phyloP scores from a whole-genome alignment of 2,113 vertebrate species.

The Aviceda subcristata region DNA sequence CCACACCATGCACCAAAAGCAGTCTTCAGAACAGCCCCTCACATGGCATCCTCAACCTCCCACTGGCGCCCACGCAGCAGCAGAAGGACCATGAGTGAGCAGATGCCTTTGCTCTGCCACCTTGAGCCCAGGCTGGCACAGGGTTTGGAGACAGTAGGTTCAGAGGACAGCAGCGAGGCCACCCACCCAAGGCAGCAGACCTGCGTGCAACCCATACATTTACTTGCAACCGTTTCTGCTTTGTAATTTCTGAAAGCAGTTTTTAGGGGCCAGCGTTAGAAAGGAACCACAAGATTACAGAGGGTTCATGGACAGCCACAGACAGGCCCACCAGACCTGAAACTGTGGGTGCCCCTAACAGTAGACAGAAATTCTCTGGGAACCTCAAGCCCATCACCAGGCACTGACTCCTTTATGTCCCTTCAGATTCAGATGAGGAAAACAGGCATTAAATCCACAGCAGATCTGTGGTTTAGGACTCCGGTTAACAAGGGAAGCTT shows the following conservation, averaged over 20 bases:
- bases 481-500: not conserved
- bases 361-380: not conserved
- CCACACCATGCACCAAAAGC: not conserved
- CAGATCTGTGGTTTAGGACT: not conserved
- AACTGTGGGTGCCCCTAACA: not conserved
- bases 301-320: not conserved
- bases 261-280: not conserved
- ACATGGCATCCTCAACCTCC: not conserved
- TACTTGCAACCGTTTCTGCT: not conserved
- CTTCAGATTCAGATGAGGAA: not conserved
- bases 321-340: not conserved
- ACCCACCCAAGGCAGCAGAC: not conserved
- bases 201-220: rapidly evolving
- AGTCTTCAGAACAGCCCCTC: not conserved
- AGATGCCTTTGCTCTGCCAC: not conserved
- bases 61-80: not conserved
- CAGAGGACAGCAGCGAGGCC: not conserved
- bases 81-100: not conserved
- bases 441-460: not conserved
- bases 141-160: not conserved
- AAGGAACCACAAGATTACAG: not conserved
- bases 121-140: not conserved
- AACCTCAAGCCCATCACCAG: not conserved
- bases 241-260: not conserved
- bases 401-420: not conserved